phyloP scores from a whole-genome alignment of 2,113 vertebrate species.

The Proteles cristata region DNA sequence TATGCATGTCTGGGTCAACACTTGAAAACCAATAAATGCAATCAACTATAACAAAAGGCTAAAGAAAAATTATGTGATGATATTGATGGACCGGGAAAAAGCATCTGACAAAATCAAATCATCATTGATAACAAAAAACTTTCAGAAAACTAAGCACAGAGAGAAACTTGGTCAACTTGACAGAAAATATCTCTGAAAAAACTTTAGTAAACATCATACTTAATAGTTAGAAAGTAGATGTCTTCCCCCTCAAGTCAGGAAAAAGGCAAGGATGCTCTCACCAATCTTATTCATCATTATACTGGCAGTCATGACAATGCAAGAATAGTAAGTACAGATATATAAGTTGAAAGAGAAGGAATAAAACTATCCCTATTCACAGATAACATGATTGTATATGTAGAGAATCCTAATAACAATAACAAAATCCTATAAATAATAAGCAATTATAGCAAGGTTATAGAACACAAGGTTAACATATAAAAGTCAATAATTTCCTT shows the following conservation, averaged over 20 bases:
- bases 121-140: not conserved
- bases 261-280: not conserved
- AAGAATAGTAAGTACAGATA: not conserved
- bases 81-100: not conserved
- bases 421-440: not conserved
- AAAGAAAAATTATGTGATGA: not conserved
- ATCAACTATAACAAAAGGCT: not conserved
- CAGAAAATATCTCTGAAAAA: not conserved
- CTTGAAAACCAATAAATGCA: not conserved
- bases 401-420: not conserved
- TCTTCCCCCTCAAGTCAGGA: not conserved
- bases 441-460: not conserved
- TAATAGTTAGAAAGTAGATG: not conserved
- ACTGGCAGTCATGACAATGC: not conserved
- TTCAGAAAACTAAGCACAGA: not conserved
- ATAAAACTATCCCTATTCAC: not conserved
- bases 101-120: not conserved
- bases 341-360: not conserved
- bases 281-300: not conserved
- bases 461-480: not conserved
- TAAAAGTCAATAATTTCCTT: not conserved
- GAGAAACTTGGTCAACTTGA: not conserved
- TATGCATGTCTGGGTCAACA: too few species aligned
- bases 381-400: not conserved
- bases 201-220: not conserved